Base-by-base conservation (phyloP, 2,888 invertebrate genomes). In the Zygaena filipendulae region DNA sequence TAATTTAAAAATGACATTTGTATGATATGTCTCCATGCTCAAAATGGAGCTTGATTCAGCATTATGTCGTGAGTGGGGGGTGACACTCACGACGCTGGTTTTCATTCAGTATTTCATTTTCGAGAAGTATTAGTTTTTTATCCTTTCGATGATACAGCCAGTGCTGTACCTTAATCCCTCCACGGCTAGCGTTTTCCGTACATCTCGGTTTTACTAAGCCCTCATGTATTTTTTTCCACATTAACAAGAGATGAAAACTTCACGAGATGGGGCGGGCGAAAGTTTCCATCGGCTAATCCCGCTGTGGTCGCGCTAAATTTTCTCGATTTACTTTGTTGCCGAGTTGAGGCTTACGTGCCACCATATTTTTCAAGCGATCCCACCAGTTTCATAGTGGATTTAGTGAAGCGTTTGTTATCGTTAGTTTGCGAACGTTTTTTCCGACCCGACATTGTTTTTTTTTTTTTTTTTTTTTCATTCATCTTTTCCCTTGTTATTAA, bases 181-280 rank as follows among this genome's bases (percentile, higher is more conserved):
- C 43, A 37, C 46, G 34, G 36, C 43, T 36, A 13, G 24, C 11
- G 27, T 21, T 25, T 21, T 23, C 29, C 29, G 36, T 30, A 26
- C 27, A 33, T 34, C 29, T 33, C 10, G 18, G 30, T n/a, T n/a
- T n/a, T 29, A 35, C 40, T 62, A 58, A 64, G 56, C 57, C 49
- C 40, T 30, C 28, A 38, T 41, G 27, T 51, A 42, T 53, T 54
- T 57, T 61, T 57, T 57, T 52, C 52, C 53, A 57, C 66, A 62
- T 64, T 61, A 67, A 66, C 66, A 66, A 59, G 61, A 68, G 71
- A 64, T 69, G 71, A 63, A 66, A 74, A 74, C 67, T 75, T 69
- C 42, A 35, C 39, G 54, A 39, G 45, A 43, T n/a, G n/a, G 54
- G 48, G 50, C 45, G 40, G 43, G 45, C 47, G 42, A 49, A 66